Evolutionary conservation across 2,888 invertebrate species (phyloP), one percentile per base, ranked within the genome.

Genomic region (Ctena decussata): DNA sequence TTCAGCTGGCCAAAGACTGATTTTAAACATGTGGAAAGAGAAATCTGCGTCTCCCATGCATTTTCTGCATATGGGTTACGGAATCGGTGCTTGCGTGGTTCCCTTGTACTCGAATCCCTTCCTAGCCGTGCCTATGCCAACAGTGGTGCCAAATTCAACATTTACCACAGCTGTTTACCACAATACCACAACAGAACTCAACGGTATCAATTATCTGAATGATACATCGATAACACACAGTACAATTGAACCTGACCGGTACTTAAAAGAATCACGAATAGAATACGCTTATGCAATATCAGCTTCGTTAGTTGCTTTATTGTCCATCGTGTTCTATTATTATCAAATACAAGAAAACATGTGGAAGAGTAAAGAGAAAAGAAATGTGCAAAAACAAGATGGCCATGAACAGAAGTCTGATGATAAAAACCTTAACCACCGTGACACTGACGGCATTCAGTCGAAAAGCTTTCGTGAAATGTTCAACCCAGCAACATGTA

Each of bases 11-110:
- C 91, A 92, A 53, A 84, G 81, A 21, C 75, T 91, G 44, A 77
- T 90, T 0, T 65, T 92, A 30, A 60, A 85, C 35, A 73, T 91
- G 30, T 93, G 93, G 93, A 80, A 72, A 18, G 90, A 90, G 18
- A 81, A 90, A 27, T 82, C 91, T 0, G 76, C 93, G 18, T 78
- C 84, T 2, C 92, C 93, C 11, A 72, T 92, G 53, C 87, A 92
- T 73, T 65, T 83, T 11, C 78, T 92, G 11, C 92, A 93, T 69
- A 87, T 90, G 37, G 92, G 92, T n/a, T 93, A 89, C 65, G 92
- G 92, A 0, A 53, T 93, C n/a, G 93, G 93, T 15, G 89, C 91
- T 35, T 81, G 91, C 11, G 78, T 92, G 27, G 86, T 84, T 15
- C 91, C 91, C 27, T 89, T 87, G 60, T 73, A 91, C 37, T 90